phyloP scores from a whole-genome alignment of 2,888 invertebrate species.

The Leptothorax acervorum region DNA sequence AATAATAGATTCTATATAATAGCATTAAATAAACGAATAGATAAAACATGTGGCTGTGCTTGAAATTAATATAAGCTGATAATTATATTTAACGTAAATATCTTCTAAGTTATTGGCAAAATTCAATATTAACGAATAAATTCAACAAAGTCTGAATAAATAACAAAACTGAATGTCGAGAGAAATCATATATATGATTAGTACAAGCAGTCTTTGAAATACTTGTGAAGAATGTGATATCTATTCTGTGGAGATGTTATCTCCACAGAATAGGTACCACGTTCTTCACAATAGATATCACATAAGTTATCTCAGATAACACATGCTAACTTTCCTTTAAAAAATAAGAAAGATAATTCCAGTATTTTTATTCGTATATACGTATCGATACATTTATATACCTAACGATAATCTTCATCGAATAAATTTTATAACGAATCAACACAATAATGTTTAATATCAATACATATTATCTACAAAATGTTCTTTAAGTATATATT shows the following conservation, averaged over 20 bases:
- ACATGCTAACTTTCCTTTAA: constrained; percentile 32
- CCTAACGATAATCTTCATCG: constrained; percentile 29
- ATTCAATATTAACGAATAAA: constrained; percentile 17
- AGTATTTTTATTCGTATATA: constrained; percentile 53
- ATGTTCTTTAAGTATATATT: constrained; percentile 24
- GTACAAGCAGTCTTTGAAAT: neutral
- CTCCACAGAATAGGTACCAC: no score
- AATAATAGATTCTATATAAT: constrained; percentile 36
- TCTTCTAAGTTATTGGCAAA: constrained; percentile 18
- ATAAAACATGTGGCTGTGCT: neutral
- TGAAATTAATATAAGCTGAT: constrained; percentile 11
- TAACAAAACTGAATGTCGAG: constrained; percentile 6
- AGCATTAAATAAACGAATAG: constrained; percentile 17
- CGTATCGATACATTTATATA: constrained; percentile 47
- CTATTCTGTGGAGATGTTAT: neutral
- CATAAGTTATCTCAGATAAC: neutral
- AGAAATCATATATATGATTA: constrained; percentile 29
- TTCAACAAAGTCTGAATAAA: neutral
- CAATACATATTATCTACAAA: constrained; percentile 14
- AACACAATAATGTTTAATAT: constrained; percentile 49
- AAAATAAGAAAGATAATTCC: constrained; percentile 29
- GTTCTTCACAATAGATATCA: no score
- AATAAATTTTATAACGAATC: constrained; percentile 35
- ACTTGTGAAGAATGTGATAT: constrained; percentile 6
- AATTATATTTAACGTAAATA: constrained; percentile 9